Evolutionary conservation across 2,888 invertebrate genomes (phyloP), one percentile per base, ranked within the genome.

Genomic region (Calephelis perditalis): DNA sequence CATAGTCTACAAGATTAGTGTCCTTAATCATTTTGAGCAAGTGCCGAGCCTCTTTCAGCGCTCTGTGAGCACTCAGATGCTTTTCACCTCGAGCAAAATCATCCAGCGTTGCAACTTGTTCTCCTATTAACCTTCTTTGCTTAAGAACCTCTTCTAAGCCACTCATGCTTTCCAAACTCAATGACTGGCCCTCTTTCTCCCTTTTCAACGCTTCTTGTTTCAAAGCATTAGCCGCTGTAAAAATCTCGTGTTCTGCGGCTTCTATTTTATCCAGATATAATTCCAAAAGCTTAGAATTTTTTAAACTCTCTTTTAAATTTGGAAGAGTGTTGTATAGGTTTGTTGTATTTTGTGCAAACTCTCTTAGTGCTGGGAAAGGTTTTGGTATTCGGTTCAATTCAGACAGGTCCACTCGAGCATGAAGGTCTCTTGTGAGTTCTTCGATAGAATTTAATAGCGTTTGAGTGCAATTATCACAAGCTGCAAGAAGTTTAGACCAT

Each of bases 391-490:
- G 92, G n/a, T 74, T 80, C 0, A 88, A 76, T 62, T 86, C 86
- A 1, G 73, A 70, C 1, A 77, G 73, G 65, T 86, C 79, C 0
- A 79, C 82, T 44, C 72, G 72, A 0, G 59, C 61, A 40, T 72
- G 75, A 11, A 87, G 65, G 11, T 78, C 68, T 2, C 68, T 52
- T 0, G 79, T 75, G 52, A 95, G 81, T 0, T 84, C 70, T 65
- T 95, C 94, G 3, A 96, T 82, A 10, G 94, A 93, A 68, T 95
- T 93, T 61, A 97, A 84, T 0, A 98, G 87, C 0, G 95, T 91
- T 70, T 95, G 94, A 0, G 96, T 96, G 77, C 98, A 98, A 73
- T 95, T 95, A 76, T 97, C 97, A 73, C 98, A 98, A 2, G 95
- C 97, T 96, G 78, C 7, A 69, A 67, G 45, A 56, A 52, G 58